phyloP scores from a whole-genome alignment of 2,113 vertebrate genomes.

The Ochotona curzoniae region DNA sequence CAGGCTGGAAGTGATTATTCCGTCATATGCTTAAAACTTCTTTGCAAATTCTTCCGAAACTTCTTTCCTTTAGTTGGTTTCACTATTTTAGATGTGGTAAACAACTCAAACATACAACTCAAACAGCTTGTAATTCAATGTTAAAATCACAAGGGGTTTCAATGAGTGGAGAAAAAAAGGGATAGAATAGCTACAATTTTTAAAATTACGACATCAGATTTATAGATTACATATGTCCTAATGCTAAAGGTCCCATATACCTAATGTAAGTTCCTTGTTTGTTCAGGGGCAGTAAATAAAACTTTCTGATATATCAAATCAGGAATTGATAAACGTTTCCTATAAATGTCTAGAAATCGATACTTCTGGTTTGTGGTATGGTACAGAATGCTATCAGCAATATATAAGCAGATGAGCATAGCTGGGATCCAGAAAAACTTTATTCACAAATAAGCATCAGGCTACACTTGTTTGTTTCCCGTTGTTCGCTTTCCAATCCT shows the following conservation, averaged over 20 bases:
- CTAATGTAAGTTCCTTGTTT: background rate
- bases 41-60: conserved; percentile 39
- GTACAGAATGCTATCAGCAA: background rate
- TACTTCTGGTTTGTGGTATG: background rate
- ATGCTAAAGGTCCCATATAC: background rate
- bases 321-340: background rate
- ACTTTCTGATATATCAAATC: background rate
- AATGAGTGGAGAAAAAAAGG: background rate
- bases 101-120: background rate
- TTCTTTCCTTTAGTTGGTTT: conserved; percentile 13
- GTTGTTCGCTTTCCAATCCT: background rate
- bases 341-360: conserved; percentile 1
- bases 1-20: background rate
- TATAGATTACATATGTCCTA: background rate
- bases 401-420: background rate
- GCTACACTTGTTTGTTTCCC: background rate
- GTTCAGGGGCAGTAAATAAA: conserved; percentile 6
- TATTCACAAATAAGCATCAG: conserved; percentile 4
- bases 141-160: background rate
- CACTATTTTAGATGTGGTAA: background rate
- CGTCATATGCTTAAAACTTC: background rate
- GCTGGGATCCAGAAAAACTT: conserved; percentile 53
- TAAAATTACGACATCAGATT: conserved; percentile 34
- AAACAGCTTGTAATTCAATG: conserved; percentile 50
- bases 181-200: conserved; percentile 35